These are phyloP conservation scores for Arnoldichthys spilopterus DNA, from an alignment of 2,797 vertebrate genomes.

Conservation along the genomic window DNA sequence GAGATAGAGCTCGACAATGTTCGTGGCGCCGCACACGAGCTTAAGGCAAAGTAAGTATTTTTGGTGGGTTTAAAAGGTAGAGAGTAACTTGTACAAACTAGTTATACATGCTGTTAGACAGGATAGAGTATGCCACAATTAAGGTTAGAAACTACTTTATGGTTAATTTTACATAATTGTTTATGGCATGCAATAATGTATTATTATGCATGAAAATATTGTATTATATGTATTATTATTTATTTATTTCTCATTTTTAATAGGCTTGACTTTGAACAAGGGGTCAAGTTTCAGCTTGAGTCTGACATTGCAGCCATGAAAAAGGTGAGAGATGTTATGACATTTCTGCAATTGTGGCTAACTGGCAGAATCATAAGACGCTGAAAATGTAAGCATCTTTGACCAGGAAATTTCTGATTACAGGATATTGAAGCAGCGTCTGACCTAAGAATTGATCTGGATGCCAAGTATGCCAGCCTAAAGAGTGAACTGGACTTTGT, in stretches of 20 bases:
- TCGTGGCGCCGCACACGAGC: constrained; percentile 68
- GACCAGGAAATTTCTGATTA: neutral
- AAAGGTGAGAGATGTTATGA: constrained; percentile 56
- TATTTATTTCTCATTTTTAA: neutral
- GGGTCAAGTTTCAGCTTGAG: constrained; percentile 73
- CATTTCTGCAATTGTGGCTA: neutral
- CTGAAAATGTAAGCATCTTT: neutral
- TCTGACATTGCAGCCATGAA: constrained; percentile 71
- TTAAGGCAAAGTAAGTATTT: constrained; percentile 70
- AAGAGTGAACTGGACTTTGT: constrained; percentile 66
- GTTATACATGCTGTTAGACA: too few species aligned
- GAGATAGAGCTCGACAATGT: constrained; percentile 74
- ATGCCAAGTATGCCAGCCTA: constrained; percentile 63
- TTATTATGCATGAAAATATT: neutral
- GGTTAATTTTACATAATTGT: neutral
- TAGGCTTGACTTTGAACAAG: constrained; percentile 72
- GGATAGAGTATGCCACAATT: too few species aligned
- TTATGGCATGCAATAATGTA: neutral
- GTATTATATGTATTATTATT: too few species aligned
- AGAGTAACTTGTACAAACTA: neutral
- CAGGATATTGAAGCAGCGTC: constrained; percentile 69
- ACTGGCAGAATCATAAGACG: neutral
- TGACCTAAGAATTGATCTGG: constrained; percentile 66
- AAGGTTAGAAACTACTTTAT: neutral
- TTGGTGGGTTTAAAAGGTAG: neutral